Conservation (phyloP, 2,888 invertebrate species). For the Hyposoter dolosus region DNA sequence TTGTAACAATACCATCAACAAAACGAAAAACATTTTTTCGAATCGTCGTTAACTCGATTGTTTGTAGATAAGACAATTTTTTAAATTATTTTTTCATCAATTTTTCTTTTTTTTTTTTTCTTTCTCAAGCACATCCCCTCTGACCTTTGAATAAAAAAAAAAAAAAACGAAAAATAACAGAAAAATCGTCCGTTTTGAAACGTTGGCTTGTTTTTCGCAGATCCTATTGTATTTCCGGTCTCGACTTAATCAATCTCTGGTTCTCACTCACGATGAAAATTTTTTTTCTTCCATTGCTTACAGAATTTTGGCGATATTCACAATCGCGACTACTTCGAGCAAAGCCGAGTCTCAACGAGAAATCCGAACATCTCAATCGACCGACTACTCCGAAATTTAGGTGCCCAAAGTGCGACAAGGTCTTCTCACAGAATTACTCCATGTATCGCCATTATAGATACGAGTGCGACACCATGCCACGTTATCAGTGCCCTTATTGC, state of each 20-base stretch:
- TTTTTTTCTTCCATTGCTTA: slow-evolving; percentile 64
- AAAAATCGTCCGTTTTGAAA: slow-evolving; percentile 17
- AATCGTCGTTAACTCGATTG: slow-evolving; percentile 33
- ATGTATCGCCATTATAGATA: slow-evolving; percentile 83
- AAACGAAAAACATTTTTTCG: not conserved
- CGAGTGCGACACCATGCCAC: slow-evolving; percentile 82
- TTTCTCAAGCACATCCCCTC: slow-evolving; percentile 14
- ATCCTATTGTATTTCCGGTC: not conserved
- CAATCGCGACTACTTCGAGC: slow-evolving; percentile 19
- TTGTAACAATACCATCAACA: not conserved
- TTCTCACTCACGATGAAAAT: not conserved
- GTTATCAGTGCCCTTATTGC: slow-evolving; percentile 82
- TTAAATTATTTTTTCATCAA: slow-evolving; percentile 29
- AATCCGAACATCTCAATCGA: slow-evolving; percentile 42
- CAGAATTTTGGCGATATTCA: slow-evolving; percentile 71
- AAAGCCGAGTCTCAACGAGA: slow-evolving; percentile 12
- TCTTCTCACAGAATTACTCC: slow-evolving; percentile 81
- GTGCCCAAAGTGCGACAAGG: slow-evolving; percentile 80
- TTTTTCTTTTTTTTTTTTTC: slow-evolving; percentile 39
- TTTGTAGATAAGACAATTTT: slow-evolving; percentile 58
- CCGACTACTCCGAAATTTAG: slow-evolving; percentile 68
- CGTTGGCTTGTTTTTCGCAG: slow-evolving; percentile 34
- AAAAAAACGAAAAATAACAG: slow-evolving; percentile 15
- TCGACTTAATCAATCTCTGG: not conserved
- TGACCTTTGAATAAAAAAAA: slow-evolving; percentile 33